Evolutionary conservation across 2,113 vertebrate species (phyloP).

Genomic region (Struthidea cinerea): DNA sequence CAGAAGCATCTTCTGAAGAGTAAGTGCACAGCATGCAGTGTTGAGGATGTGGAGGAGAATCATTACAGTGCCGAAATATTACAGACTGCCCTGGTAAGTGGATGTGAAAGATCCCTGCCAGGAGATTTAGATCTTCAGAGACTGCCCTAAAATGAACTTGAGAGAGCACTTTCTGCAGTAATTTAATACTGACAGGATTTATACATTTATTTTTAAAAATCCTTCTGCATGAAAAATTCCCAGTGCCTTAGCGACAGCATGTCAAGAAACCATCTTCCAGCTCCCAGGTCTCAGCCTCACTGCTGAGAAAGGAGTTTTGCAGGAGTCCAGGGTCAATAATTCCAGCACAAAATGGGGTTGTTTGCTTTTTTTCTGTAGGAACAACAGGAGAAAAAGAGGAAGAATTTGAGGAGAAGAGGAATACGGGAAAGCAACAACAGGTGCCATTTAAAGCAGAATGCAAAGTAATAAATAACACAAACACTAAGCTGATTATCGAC

Average conservation of each 20-base stretch:
- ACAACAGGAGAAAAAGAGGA: not conserved
- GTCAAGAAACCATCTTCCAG: not conserved
- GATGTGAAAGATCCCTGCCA: not conserved
- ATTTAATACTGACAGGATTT: not conserved
- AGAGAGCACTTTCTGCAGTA: not conserved
- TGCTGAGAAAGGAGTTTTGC: not conserved
- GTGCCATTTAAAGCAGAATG: not conserved
- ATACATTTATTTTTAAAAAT: not conserved
- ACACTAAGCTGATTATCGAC: not conserved
- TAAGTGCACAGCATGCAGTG: rapidly evolving
- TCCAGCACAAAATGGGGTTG: not conserved
- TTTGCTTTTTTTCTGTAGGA: not conserved
- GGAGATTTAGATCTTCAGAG: not conserved
- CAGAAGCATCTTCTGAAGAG: not conserved
- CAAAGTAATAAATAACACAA: not conserved
- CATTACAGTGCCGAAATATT: not conserved
- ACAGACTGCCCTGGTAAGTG: not conserved
- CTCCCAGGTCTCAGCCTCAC: not conserved
- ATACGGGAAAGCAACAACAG: not conserved
- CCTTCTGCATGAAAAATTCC: not conserved
- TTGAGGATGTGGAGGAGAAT: not conserved
- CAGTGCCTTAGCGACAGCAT: rapidly evolving
- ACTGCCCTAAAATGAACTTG: not conserved
- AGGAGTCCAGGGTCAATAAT: not conserved
- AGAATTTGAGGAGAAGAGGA: not conserved